Percentiles rank a stretch among this genome's conserved stretches.
Conservation (phyloP, 2,888 invertebrate species). For the Phengaris alcon region DNA sequence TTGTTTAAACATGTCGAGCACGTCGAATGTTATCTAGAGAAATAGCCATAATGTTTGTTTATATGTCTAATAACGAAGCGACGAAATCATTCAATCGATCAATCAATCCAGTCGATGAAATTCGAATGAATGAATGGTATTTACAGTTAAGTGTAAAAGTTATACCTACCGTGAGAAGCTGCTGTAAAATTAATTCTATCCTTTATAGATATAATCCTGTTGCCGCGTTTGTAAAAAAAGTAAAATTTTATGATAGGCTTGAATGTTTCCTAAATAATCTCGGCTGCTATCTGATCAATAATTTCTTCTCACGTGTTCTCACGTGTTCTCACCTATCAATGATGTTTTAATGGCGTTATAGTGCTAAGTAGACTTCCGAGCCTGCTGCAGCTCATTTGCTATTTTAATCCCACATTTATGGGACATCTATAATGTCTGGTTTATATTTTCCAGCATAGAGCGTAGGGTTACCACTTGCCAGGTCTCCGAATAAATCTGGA, state of each 20-base stretch:
- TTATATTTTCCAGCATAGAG: neutral
- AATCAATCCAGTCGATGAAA: conserved; percentile 12
- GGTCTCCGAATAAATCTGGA: no score
- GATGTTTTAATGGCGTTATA: conserved; percentile 2
- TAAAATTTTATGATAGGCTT: no score
- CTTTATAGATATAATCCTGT: no score
- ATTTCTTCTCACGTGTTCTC: conserved; percentile 8
- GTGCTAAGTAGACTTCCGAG: conserved; percentile 1
- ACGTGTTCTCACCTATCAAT: conserved; percentile 2
- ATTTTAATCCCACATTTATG: conserved; percentile 14
- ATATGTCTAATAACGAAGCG: conserved; percentile 28
- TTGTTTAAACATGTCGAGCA: neutral
- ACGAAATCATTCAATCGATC: conserved; percentile 15
- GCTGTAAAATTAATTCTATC: neutral
- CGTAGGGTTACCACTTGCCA: neutral
- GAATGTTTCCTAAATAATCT: neutral
- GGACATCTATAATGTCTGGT: conserved; percentile 4
- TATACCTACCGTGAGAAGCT: neutral
- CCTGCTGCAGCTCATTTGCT: neutral
- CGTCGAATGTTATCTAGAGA: neutral
- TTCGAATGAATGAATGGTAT: neutral
- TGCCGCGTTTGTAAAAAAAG: no score
- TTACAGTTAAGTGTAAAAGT: neutral
- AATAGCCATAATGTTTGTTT: conserved; percentile 15
- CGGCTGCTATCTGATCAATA: neutral